Evolutionary conservation across 2,113 vertebrate species (phyloP).

Genomic region (Nothobranchius kuhntae): DNA sequence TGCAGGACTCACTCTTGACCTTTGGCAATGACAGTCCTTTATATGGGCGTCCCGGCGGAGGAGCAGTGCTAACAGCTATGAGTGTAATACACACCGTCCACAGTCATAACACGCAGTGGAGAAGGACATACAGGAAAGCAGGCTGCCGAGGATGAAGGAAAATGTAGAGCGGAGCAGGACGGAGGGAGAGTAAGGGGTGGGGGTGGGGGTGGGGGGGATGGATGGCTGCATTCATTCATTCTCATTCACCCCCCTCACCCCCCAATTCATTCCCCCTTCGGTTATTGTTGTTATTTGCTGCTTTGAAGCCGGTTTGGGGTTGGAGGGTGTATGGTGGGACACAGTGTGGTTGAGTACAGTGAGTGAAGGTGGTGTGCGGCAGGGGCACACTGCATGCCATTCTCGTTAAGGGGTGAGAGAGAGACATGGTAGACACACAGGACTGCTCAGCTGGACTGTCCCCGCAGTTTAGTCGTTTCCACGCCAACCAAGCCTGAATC

Average conservation of each 20-base stretch:
- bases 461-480: conserved; percentile 51
- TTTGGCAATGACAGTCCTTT: conserved; percentile 83
- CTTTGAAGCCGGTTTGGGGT: conserved; percentile 67
- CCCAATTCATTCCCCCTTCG: conserved; percentile 65
- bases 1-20: conserved; percentile 80
- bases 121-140: conserved; percentile 50
- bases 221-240: conserved; percentile 75
- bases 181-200: conserved; percentile 21
- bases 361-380: conserved; percentile 55
- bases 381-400: conserved; percentile 62
- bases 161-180: conserved; percentile 37
- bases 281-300: conserved; percentile 76
- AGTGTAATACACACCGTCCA: conserved; percentile 80
- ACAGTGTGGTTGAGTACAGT: conserved; percentile 65
- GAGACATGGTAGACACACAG: conserved; percentile 53
- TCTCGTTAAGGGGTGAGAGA: conserved; percentile 67
- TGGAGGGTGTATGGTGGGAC: conserved; percentile 62
- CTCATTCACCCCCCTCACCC: conserved; percentile 78
- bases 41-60: conserved; percentile 77
- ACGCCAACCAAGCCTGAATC: conserved; percentile 41
- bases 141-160: conserved; percentile 41
- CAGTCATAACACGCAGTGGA: conserved; percentile 80
- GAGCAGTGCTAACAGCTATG: conserved; percentile 75
- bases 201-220: conserved; percentile 23
- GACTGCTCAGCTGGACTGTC: conserved; percentile 54